Conservation (phyloP, 2,113 vertebrate genomes). For the Pygoscelis adeliae region DNA sequence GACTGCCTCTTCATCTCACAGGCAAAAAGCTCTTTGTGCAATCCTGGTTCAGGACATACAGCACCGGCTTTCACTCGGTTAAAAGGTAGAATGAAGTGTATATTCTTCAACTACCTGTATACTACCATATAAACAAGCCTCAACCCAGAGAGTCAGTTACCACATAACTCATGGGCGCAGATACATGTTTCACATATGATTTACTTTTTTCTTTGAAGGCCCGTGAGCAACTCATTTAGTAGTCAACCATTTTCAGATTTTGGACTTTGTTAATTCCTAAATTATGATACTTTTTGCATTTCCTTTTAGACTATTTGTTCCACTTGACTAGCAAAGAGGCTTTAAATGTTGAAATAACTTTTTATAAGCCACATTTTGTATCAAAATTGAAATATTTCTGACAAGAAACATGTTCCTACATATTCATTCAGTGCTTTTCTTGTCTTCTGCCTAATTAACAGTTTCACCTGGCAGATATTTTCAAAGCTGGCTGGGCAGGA, state of each 20-base stretch:
- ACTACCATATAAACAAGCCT: not conserved
- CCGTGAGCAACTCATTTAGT: not conserved
- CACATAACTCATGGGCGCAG: fast-evolving
- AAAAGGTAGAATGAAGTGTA: not conserved
- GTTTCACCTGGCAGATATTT: slow-evolving; percentile 26
- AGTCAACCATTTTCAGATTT: not conserved
- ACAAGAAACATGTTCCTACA: not conserved
- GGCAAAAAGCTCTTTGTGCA: not conserved
- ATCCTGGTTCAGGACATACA: not conserved
- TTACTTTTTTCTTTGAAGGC: not conserved
- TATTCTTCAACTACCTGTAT: not conserved
- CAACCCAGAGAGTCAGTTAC: not conserved
- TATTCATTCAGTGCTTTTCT: not conserved
- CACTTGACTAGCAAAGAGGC: not conserved
- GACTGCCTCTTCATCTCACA: not conserved
- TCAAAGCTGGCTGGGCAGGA: slow-evolving; percentile 27
- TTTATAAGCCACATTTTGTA: not conserved
- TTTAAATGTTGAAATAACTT: not conserved
- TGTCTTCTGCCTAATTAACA: slow-evolving; percentile 28
- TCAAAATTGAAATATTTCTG: not conserved
- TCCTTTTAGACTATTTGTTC: not conserved
- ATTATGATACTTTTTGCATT: not conserved
- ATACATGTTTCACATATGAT: not conserved
- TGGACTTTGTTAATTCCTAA: not conserved
- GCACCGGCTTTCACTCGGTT: not conserved